Evolutionary conservation across 2,113 vertebrate species (phyloP), one percentile per base, ranked within the genome.

Genomic region (Synchiropus splendidus): DNA sequence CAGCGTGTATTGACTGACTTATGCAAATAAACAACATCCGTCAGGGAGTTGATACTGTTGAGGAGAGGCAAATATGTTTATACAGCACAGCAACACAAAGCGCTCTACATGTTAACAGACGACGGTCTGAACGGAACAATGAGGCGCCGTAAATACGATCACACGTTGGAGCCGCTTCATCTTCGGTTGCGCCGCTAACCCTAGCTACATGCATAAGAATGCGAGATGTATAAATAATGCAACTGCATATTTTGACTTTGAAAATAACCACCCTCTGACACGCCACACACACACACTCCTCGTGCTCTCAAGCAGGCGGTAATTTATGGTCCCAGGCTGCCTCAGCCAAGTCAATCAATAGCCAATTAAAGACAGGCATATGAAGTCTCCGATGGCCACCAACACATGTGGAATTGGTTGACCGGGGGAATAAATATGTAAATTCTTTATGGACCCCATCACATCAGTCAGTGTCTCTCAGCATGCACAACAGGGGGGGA

Each of bases 301-400:
- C 39, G 49, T 12, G 43, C 57, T 8, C 44, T 58, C 61, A 67
- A 68, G 42, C 46, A 61, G 51, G 34, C 15, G 15, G 55, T 71
- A 69, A 81, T 78, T 74, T 67, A 72, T 75, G 54, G 64, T 73
- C 73, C 79, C 54, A 49, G 40, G 2, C 45, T 44, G 52, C 54
- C 54, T 8, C 40, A 39, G 48, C 51, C 37, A 42, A 76, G 61
- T 75, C 75, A 81, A 83, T 86, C 81, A 82, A 84, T 83, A 77
- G 57, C 57, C 76, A 84, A 80, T 85, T 83, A 83, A 75, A 71
- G 51, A 60, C 45, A 39, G 42, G 44, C 51, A 36, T 45, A 55
- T 2, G 3, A 39, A 39, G 51, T 56, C 73, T 72, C 61, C 17
- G 4, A 54, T 43, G 70, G 61, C 54, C 57, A 36, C 9, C 14